Conservation (phyloP, 2,888 invertebrate genomes). For the Abrostola triplasia region DNA sequence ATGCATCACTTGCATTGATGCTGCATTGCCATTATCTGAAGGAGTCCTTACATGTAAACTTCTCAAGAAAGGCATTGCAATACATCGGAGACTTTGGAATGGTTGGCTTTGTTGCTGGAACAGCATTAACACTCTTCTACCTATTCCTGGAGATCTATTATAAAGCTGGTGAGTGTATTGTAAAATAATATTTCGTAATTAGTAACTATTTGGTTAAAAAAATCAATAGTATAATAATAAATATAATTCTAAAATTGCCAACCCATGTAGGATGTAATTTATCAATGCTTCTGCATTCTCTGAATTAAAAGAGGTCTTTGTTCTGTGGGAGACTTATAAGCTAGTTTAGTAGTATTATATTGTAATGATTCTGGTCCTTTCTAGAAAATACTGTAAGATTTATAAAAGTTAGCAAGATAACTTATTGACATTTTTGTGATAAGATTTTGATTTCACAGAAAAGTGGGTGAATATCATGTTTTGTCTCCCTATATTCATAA, state of each 20-base stretch:
- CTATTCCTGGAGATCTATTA: constrained; percentile 80
- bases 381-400: neutral
- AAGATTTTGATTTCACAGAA: neutral
- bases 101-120: constrained; percentile 81
- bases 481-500: no score
- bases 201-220: no score
- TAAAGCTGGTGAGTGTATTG: constrained; percentile 74
- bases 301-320: no score
- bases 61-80: constrained; percentile 81
- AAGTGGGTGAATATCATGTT: neutral
- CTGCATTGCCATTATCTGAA: constrained; percentile 81
- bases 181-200: neutral
- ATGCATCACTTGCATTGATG: constrained; percentile 76
- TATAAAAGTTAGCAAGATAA: constrained; percentile 7
- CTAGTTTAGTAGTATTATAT: no score
- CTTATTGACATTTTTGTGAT: constrained; percentile 25
- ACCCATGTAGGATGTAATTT: no score
- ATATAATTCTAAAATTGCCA: no score
- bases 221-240: no score
- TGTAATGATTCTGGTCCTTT: no score
- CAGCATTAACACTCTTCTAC: constrained; percentile 82
- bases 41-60: constrained; percentile 83
- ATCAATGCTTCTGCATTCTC: no score
- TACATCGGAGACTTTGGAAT: constrained; percentile 85
- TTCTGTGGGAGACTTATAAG: no score